Evolutionary conservation across 2,888 invertebrate genomes (phyloP).

Genomic region (Phymatocera aterrima): DNA sequence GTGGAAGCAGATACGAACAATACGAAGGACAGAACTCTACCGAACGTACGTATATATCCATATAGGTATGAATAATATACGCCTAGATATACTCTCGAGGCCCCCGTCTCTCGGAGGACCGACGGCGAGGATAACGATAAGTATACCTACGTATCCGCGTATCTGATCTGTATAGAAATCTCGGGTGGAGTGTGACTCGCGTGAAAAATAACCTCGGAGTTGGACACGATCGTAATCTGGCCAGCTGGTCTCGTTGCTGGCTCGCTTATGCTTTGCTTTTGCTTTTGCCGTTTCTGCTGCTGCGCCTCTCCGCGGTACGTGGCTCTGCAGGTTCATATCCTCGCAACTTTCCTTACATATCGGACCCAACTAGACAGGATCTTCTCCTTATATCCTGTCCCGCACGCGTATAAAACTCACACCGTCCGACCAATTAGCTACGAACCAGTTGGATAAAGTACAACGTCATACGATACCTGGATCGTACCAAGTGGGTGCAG

Average conservation of each 20-base stretch:
- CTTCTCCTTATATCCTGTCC: background rate
- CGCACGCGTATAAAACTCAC: too few species aligned
- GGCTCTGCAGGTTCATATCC: too few species aligned
- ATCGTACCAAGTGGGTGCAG: too few species aligned
- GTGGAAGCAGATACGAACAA: too few species aligned
- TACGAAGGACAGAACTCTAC: too few species aligned
- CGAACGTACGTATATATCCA: background rate
- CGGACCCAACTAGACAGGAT: slow-evolving; percentile 15
- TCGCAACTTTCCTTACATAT: too few species aligned
- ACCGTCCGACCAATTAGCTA: too few species aligned
- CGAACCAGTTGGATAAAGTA: too few species aligned
- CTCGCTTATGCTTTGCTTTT: background rate
- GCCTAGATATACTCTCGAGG: background rate
- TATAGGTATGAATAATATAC: background rate
- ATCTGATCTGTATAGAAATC: background rate
- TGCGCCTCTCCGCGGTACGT: too few species aligned
- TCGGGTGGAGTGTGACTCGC: slow-evolving; percentile 3
- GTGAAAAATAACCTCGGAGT: slow-evolving; percentile 37
- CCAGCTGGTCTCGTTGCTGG: slow-evolving; percentile 32
- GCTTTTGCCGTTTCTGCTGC: background rate
- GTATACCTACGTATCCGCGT: background rate
- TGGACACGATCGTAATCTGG: slow-evolving; percentile 38
- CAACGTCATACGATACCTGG: too few species aligned
- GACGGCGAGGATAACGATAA: slow-evolving; percentile 30
- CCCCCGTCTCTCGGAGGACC: background rate